Percentiles rank a stretch among this genome's conserved stretches.
Conservation (phyloP, 2,797 vertebrate genomes). For the Hypotaenidia okinawae region DNA sequence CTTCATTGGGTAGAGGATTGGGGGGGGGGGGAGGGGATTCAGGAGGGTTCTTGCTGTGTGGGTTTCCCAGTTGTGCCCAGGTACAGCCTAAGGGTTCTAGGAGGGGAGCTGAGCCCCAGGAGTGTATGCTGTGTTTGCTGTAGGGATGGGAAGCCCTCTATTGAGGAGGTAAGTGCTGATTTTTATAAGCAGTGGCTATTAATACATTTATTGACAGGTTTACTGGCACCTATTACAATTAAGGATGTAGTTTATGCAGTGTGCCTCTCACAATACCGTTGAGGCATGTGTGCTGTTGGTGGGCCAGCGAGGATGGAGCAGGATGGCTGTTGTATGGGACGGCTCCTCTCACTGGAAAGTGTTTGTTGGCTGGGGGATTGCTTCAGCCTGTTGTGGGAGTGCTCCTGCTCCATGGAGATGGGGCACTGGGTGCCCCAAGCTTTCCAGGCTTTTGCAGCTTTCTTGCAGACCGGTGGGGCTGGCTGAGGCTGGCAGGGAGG, state of each 20-base stretch:
- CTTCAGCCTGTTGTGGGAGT: background rate
- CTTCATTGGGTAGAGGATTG: fast-evolving
- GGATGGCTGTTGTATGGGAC: background rate
- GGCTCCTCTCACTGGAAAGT: background rate
- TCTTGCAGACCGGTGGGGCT: background rate
- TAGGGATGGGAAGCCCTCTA: background rate
- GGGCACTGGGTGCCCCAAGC: background rate
- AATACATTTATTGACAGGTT: background rate
- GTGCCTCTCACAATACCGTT: background rate
- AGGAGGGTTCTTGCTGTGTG: background rate
- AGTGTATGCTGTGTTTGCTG: background rate
- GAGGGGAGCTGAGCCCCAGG: background rate
- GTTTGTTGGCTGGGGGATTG: no score
- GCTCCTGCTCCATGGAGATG: background rate
- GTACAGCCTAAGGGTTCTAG: background rate
- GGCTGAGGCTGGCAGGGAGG: background rate
- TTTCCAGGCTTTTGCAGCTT: background rate
- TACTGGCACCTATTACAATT: background rate
- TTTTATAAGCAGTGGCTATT: background rate
- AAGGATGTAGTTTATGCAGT: background rate
- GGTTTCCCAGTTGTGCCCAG: background rate
- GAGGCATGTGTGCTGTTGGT: background rate
- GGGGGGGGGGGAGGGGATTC: no score
- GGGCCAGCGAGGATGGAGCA: background rate
- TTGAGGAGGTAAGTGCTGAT: background rate